phyloP scores from a whole-genome alignment of 1,140 invertebrate species.

The Hetaerina americana region DNA sequence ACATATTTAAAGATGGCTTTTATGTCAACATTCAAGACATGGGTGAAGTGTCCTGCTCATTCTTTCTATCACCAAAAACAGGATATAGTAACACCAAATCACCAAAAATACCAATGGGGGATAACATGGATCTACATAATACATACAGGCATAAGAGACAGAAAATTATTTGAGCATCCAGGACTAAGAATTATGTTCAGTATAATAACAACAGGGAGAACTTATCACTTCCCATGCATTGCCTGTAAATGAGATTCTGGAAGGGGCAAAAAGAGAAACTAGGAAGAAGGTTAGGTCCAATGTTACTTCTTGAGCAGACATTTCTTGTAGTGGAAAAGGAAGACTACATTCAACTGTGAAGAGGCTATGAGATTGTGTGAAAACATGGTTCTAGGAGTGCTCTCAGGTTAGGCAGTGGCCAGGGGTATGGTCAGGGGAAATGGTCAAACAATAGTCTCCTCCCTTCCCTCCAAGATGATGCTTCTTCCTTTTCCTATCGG shows the following conservation, averaged over 20 bases:
- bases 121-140: not conserved
- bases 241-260: not conserved
- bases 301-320: too few relatives aligned
- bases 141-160: not conserved
- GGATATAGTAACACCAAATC: not conserved
- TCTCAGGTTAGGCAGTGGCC: not conserved
- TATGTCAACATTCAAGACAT: not conserved
- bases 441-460: not conserved
- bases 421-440: too few relatives aligned
- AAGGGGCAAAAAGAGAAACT: too few relatives aligned
- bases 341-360: not conserved
- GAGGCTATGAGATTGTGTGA: not conserved
- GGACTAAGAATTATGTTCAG: not conserved
- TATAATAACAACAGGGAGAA: not conserved
- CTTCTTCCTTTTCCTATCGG: too few relatives aligned
- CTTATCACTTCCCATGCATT: not conserved
- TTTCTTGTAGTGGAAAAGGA: not conserved
- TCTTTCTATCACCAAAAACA: not conserved
- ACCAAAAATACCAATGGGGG: too few relatives aligned
- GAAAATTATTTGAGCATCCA: not conserved
- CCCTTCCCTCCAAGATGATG: not conserved
- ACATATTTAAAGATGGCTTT: not conserved
- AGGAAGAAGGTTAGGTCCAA: too few relatives aligned
- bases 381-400: not conserved
- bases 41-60: not conserved